These are phyloP conservation scores for Malthinus seriepunctatus DNA, from an alignment of 2,888 invertebrate genomes.

Conservation along the genomic window DNA sequence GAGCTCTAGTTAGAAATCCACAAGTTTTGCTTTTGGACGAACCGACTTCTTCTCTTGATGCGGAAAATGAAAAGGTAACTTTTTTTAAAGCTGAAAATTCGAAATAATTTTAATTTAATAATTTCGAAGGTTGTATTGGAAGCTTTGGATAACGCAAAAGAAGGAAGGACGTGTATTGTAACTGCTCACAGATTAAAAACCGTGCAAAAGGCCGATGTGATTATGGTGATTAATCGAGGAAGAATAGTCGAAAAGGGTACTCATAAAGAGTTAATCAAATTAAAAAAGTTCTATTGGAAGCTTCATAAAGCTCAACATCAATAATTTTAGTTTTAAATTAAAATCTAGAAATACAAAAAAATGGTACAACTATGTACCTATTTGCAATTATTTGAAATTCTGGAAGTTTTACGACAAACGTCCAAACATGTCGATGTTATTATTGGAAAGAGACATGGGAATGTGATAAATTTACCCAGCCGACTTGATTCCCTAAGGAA, in stretches of 20 bases:
- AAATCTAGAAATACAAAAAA: too few species aligned
- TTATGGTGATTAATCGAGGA: conserved; percentile 73
- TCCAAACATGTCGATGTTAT: too few species aligned
- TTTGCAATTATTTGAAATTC: too few species aligned
- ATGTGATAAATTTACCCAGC: too few species aligned
- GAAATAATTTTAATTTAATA: neutral
- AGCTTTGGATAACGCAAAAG: conserved; percentile 79
- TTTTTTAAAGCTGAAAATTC: neutral
- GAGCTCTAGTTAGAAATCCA: conserved; percentile 79
- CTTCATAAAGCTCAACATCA: conserved; percentile 54
- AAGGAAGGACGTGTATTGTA: conserved; percentile 81
- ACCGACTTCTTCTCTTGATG: conserved; percentile 85
- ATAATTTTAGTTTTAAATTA: too few species aligned
- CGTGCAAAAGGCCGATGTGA: conserved; percentile 77
- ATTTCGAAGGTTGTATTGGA: conserved; percentile 73
- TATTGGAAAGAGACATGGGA: too few species aligned
- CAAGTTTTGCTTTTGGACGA: conserved; percentile 79
- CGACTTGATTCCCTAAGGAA: too few species aligned
- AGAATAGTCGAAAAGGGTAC: conserved; percentile 71
- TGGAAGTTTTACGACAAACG: too few species aligned
- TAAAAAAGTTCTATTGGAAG: conserved; percentile 66
- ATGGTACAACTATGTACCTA: too few species aligned
- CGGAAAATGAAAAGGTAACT: conserved; percentile 75
- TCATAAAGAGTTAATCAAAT: conserved; percentile 67
- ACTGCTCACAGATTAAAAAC: conserved; percentile 88